These are phyloP conservation scores for Atlantisia rogersi DNA, from an alignment of 2,113 vertebrate species.

Conservation along the genomic window DNA sequence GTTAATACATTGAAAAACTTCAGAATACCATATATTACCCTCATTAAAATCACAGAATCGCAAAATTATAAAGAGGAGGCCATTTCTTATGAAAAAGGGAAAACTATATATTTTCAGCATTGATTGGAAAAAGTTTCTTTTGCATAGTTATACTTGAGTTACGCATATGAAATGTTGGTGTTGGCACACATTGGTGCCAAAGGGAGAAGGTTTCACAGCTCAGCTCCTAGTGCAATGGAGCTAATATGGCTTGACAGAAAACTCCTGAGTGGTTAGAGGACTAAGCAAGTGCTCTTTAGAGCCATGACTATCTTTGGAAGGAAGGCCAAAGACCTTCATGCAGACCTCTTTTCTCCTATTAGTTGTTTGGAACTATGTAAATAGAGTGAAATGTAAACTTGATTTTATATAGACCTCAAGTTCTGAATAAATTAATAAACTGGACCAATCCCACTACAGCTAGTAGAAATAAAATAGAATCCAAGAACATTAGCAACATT, in stretches of 20 bases:
- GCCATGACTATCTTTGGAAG: background rate
- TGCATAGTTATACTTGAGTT: background rate
- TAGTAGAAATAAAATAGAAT: background rate
- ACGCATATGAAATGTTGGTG: rapidly evolving
- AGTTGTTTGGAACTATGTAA: background rate
- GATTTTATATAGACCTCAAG: background rate
- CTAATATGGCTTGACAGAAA: constrained; percentile 63
- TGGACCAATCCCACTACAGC: background rate
- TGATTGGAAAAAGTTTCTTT: background rate
- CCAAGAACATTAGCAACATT: too few relatives aligned
- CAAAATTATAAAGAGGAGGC: background rate
- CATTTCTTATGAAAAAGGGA: background rate
- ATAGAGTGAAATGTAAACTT: background rate
- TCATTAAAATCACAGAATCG: background rate
- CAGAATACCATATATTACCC: background rate
- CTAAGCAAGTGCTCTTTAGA: background rate
- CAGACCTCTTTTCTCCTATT: background rate
- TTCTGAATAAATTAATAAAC: background rate
- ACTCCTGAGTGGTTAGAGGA: constrained; percentile 30
- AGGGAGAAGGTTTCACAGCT: background rate
- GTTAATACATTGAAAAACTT: background rate
- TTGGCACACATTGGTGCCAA: background rate
- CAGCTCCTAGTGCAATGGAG: background rate
- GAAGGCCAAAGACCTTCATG: background rate
- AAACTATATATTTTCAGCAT: background rate